phyloP scores from a whole-genome alignment of 92 coral and sea anemone genomes.

The Meandrina meandrites region DNA sequence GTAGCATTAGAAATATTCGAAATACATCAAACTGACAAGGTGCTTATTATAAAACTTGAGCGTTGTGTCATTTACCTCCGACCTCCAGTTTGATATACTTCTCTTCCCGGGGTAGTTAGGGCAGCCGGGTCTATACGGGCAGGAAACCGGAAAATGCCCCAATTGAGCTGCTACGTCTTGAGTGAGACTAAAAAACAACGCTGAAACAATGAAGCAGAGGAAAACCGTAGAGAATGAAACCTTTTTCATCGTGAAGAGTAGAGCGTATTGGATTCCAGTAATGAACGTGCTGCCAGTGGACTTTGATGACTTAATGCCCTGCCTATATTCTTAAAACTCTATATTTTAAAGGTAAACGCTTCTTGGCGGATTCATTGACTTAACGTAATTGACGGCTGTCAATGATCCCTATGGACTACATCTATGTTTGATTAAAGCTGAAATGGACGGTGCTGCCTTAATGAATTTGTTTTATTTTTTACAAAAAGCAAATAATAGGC shows the following conservation, averaged over 20 bases:
- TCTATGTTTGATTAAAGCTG: no score
- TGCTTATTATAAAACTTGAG: not conserved
- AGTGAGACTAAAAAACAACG: not conserved
- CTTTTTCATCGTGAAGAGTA: not conserved
- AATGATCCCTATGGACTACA: no score
- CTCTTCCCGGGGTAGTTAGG: not conserved
- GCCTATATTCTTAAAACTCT: not conserved
- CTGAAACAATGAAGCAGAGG: slow-evolving; percentile 2
- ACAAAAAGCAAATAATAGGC: no score
- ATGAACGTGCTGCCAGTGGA: not conserved
- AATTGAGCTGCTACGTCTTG: not conserved
- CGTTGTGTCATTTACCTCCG: slow-evolving; percentile 3
- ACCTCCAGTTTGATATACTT: not conserved
- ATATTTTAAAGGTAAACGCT: not conserved
- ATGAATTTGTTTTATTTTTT: no score
- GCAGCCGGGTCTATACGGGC: not conserved
- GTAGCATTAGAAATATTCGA: no score
- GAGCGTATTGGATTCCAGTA: not conserved
- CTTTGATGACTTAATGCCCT: not conserved
- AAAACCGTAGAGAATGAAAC: not conserved
- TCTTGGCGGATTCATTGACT: not conserved
- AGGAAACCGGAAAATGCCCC: no score
- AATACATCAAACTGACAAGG: not conserved
- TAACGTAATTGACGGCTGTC: no score
- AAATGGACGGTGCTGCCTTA: no score